Evolutionary conservation across 1,140 invertebrate species (phyloP).

Genomic region (Drosophila arizonae): DNA sequence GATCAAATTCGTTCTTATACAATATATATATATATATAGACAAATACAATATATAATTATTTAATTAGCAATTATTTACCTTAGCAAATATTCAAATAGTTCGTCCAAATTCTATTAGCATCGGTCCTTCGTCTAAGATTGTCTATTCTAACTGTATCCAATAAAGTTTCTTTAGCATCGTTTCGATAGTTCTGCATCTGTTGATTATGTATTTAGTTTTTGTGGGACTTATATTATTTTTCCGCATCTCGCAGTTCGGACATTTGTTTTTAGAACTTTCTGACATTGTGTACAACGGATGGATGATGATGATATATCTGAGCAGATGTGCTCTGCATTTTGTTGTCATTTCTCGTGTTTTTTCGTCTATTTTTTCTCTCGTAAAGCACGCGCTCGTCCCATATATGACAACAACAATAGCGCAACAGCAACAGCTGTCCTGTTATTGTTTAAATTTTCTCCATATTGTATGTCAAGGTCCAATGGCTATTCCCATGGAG

Average conservation of each 20-base stretch:
- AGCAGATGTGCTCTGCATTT: slow-evolving; percentile 68
- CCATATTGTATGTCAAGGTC: slow-evolving; percentile 56
- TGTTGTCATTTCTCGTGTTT: slow-evolving; percentile 34
- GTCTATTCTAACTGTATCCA: too few relatives aligned
- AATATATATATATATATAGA: too few relatives aligned
- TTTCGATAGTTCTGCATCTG: too few relatives aligned
- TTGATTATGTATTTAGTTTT: slow-evolving; percentile 36
- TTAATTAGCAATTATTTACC: too few relatives aligned
- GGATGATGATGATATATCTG: slow-evolving; percentile 64
- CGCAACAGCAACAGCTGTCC: slow-evolving; percentile 4
- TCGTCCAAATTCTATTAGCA: too few relatives aligned
- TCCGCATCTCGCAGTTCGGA: slow-evolving; percentile 49
- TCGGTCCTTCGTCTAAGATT: too few relatives aligned
- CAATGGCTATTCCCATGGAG: neutral
- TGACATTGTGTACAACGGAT: slow-evolving; percentile 59
- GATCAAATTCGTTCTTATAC: too few relatives aligned
- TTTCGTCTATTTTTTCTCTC: slow-evolving; percentile 10
- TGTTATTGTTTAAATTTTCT: slow-evolving; percentile 13
- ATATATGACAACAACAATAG: slow-evolving; percentile 12
- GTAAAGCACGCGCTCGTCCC: slow-evolving; percentile 36
- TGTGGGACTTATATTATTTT: slow-evolving; percentile 39
- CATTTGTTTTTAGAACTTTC: slow-evolving; percentile 73
- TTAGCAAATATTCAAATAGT: too few relatives aligned
- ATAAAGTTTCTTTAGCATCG: too few relatives aligned
- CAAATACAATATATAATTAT: too few relatives aligned